Percentiles rank a stretch among this genome's conserved stretches.
These are phyloP conservation scores for Stigmatopora nigra DNA, from an alignment of 2,113 vertebrate species.

Conservation along the genomic window DNA sequence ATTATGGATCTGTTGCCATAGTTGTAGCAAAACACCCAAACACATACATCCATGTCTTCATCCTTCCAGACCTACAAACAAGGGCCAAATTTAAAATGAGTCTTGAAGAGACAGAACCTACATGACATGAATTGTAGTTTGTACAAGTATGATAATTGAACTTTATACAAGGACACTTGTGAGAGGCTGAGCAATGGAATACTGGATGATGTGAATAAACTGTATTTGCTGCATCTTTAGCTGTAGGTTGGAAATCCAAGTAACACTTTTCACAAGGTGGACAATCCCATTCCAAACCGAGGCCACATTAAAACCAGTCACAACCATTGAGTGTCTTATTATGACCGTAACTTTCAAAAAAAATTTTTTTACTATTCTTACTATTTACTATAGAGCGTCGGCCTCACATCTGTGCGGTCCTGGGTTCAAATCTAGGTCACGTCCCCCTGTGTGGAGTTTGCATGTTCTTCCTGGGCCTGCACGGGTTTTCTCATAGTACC, in stretches of 20 bases:
- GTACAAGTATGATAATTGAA: neutral
- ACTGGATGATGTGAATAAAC: neutral
- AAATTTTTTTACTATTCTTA: neutral
- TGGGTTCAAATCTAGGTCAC: no score
- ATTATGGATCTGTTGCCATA: slow-evolving; percentile 2
- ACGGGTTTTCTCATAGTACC: no score
- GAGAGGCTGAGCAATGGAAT: neutral
- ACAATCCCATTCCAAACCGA: neutral
- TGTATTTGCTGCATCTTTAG: slow-evolving; percentile 24
- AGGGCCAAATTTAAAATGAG: neutral
- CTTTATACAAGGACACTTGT: neutral
- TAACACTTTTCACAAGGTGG: neutral
- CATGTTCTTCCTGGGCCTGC: no score
- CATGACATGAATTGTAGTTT: neutral
- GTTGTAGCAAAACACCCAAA: slow-evolving; percentile 8
- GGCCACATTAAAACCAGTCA: no score
- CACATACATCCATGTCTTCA: slow-evolving; percentile 7
- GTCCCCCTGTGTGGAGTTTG: no score
- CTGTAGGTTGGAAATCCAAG: slow-evolving; percentile 6
- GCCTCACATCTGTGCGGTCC: no score
- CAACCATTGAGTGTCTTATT: no score
- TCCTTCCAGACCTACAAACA: no score
- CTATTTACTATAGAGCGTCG: no score
- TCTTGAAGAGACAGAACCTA: neutral
- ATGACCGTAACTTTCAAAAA: neutral